phyloP scores from a whole-genome alignment of 1,140 invertebrate species.

The Leucophenga varia region DNA sequence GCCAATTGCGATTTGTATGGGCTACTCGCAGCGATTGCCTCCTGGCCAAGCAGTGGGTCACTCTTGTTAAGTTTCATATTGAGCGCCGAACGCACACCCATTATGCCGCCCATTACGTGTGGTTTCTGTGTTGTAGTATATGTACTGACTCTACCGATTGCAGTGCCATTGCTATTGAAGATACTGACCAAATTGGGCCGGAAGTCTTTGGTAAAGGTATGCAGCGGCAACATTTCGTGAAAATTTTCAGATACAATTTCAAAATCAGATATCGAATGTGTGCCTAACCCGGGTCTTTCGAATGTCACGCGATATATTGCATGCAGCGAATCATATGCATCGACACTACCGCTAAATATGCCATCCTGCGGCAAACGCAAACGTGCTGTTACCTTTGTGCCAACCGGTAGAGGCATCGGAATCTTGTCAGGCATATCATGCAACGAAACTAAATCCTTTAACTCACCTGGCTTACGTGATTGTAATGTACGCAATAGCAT shows the following conservation, averaged over 20 bases:
- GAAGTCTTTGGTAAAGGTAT: conserved; percentile 79
- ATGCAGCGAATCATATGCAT: conserved; percentile 95
- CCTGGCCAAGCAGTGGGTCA: conserved; percentile 61
- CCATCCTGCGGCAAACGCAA: conserved; percentile 94
- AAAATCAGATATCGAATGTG: conserved; percentile 94
- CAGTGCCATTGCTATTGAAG: conserved; percentile 39
- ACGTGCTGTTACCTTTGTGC: conserved; percentile 92
- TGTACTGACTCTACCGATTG: neutral
- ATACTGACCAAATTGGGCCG: conserved; percentile 66
- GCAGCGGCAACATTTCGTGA: conserved; percentile 85
- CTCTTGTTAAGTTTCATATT: conserved; percentile 56
- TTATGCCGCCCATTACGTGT: conserved; percentile 32
- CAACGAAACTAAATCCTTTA: conserved; percentile 67
- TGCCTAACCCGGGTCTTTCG: conserved; percentile 89
- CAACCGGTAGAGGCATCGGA: conserved; percentile 93
- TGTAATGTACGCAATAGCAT: conserved; percentile 92
- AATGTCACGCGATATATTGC: conserved; percentile 98
- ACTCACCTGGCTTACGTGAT: conserved; percentile 79
- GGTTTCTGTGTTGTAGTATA: conserved; percentile 21
- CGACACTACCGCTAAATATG: conserved; percentile 92
- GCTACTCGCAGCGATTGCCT: conserved; percentile 38
- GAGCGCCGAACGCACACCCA: conserved; percentile 33
- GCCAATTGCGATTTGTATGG: conserved; percentile 32
- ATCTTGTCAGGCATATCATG: conserved; percentile 93
- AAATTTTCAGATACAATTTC: conserved; percentile 93